Conservation (phyloP, 2,888 invertebrate genomes). For the Drosophila neonasuta region DNA sequence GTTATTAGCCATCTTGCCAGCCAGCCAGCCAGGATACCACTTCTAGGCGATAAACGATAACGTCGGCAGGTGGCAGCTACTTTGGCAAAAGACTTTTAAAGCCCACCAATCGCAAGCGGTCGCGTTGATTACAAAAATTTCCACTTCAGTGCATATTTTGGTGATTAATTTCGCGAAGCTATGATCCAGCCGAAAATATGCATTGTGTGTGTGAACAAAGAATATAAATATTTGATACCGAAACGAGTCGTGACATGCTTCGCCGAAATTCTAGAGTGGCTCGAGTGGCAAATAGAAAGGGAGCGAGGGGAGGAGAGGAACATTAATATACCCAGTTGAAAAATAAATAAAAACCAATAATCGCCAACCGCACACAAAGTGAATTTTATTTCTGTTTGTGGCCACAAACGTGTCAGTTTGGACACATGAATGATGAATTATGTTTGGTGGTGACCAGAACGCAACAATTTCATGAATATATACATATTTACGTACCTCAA, state of each 20-base stretch:
- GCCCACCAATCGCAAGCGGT: conserved; percentile 57
- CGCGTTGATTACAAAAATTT: conserved; percentile 68
- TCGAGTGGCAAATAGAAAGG: background rate
- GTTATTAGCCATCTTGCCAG: conserved; percentile 62
- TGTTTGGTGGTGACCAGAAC: conserved; percentile 45
- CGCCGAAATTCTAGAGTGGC: background rate
- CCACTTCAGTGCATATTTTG: conserved; percentile 68
- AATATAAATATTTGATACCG: conserved; percentile 62
- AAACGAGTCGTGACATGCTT: conserved; percentile 21
- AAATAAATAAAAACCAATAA: conserved; percentile 49
- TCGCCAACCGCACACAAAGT: conserved; percentile 68
- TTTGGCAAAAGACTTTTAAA: conserved; percentile 18
- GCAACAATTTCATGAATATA: conserved; percentile 43
- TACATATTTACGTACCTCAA: conserved; percentile 35
- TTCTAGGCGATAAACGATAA: conserved; percentile 4
- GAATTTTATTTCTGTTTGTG: conserved; percentile 72
- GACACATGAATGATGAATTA: conserved; percentile 76
- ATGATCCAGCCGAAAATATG: conserved; percentile 44
- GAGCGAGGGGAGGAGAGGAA: background rate
- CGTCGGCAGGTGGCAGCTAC: conserved; percentile 4
- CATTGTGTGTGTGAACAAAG: conserved; percentile 43
- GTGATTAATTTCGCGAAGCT: conserved; percentile 65
- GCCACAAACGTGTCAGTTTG: conserved; percentile 74
- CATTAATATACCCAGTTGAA: conserved; percentile 38
- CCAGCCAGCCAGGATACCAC: conserved; percentile 27